Conservation (phyloP, 2,797 vertebrate species). For the Mormyrops boulengeri region DNA sequence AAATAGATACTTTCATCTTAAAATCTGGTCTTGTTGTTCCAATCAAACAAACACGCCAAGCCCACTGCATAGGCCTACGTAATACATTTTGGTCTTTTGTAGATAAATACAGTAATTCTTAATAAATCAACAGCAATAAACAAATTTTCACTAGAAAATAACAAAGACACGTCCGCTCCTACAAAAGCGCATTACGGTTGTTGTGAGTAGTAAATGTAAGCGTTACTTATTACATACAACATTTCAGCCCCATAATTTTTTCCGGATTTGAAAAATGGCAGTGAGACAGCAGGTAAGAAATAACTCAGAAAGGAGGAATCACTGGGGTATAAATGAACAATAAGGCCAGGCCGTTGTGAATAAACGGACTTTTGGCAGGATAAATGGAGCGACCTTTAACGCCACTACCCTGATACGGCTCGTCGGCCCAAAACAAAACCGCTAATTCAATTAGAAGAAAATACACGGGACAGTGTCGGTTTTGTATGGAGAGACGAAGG, state of each 20-base stretch:
- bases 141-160: background rate
- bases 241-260: background rate
- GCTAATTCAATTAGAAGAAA: background rate
- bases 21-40: background rate
- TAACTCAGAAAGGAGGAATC: background rate
- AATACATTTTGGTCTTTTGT: background rate
- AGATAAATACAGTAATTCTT: background rate
- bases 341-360: background rate
- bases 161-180: background rate
- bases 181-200: background rate
- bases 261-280: background rate
- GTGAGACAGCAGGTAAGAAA: background rate
- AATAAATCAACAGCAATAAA: background rate
- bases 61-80: background rate
- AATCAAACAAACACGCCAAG: background rate
- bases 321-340: background rate
- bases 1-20: background rate
- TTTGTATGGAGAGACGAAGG: background rate
- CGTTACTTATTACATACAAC: background rate
- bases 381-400: background rate
- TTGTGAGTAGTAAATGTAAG: background rate
- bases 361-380: background rate
- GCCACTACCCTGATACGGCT: background rate
- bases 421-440: background rate
- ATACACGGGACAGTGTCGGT: background rate